Evolutionary conservation across 1,140 invertebrate species (phyloP), one percentile per base, ranked within the genome.

Genomic region (Triops cancriformis): DNA sequence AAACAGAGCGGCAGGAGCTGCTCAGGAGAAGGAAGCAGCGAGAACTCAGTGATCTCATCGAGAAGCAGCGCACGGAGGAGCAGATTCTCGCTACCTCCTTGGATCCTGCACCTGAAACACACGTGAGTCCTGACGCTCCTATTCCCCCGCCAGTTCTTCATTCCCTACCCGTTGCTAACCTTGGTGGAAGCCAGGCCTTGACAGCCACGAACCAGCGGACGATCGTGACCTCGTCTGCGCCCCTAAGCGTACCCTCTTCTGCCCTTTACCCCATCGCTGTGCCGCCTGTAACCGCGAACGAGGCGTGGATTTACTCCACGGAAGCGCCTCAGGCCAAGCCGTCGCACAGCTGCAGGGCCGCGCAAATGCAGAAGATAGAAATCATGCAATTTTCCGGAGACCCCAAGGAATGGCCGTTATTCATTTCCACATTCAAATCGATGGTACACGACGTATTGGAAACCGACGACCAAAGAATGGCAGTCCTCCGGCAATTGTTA

Each of bases 341-440:
- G 1, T 64, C 45, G 0, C 45, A 64, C 5, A 64, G 45, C 45
- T 64, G 45, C 45, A 64, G 45, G 45, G 45, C 45, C 43, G 45
- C 45, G n/a, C 12, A 64, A 64, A 64, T 75, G 45, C 74, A 41
- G 27, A 75, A 75, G 28, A 45, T 75, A 28, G 74, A 75, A 12
- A 75, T 75, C 1, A 75, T 43, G 74, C 6, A 41, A 11, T 75
- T 75, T 42, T 43, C 27, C 26, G 74, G 27, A 10, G 41, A 75
- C 26, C 74, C 74, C 5, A 75, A 45, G n/a, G 26, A 75, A 4
- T 75, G 74, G 74, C 74, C 74, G 11, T 43, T 42, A 10, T 37
- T 75, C 45, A 75, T 75, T 18, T 37, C 74, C 10, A 43, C 74
- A 18, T 75, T 75, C n/a, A 41, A 75, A 28, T 26, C 26, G 0